Base-by-base conservation (phyloP, 2,888 invertebrate species). In the Caradrina kadenii region DNA sequence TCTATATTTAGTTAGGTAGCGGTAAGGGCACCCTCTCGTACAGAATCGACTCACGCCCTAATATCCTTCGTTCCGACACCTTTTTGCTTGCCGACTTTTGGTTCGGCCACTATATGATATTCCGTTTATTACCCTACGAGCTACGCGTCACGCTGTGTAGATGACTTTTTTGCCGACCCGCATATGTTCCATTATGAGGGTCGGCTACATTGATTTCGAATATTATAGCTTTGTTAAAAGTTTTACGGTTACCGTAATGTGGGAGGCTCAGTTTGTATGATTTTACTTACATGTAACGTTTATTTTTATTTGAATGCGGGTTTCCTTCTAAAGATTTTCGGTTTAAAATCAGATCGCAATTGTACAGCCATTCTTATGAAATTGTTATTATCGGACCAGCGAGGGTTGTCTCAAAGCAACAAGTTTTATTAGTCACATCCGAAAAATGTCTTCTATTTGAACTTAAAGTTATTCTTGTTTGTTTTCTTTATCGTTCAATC, bases 1-100 rank as follows among this genome's bases (percentile, higher is more conserved):
- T 92, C 93, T 93, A 93, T 93, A 92, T 93, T 92, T 93, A 93
- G 93, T 88, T 84, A 86, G 83, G 84, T 84, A 82, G 81, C 82
- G 83, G 86, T 82, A 82, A 89, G 85, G 88, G 88, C 88, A 87
- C 91, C 91, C 91, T 90, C 86, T 81, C 83, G 74, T 68, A 76
- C 79, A 81, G 82, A 83, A 79, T 78, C 81, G 76, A 82, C 82
- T 75, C 82, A 80, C 86, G 85, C 88, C 88, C 85, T 88, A 86
- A 86, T 84, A 81, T 82, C 62, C 73, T 76, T 72, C 80, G 74
- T 82, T 83, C 87, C 84, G 78, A 87, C 89, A 90, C 89, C 85
- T 89, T 89, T 87, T 90, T 88, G 80, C 81, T 79, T 79, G 72
- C 78, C 81, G 80, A 75, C 84, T 85, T 88, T 90, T 83, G 88